Conservation (phyloP, 2,113 vertebrate genomes). For the Motacilla alba region DNA sequence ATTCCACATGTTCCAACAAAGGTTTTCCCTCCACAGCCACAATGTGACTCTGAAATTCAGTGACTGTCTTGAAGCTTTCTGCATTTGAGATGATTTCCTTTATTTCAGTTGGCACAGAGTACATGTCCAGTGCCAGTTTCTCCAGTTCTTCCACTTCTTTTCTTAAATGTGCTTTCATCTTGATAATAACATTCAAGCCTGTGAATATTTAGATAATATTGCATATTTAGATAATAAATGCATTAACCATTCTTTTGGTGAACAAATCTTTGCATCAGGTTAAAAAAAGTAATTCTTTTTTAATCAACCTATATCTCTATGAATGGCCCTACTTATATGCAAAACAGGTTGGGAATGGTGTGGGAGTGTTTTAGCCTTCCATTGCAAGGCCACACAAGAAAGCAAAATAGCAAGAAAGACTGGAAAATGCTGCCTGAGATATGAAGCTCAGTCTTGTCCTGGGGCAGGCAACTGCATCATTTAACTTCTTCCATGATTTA, state of each 20-base stretch:
- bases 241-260: neutral
- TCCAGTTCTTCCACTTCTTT: neutral
- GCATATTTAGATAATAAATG: neutral
- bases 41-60: neutral
- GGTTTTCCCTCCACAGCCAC: neutral
- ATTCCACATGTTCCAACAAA: neutral
- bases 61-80: neutral
- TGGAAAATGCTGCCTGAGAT: neutral
- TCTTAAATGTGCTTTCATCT: neutral
- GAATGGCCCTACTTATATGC: neutral
- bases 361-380: neutral
- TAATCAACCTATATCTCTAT: neutral
- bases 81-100: neutral
- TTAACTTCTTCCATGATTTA: neutral
- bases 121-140: neutral
- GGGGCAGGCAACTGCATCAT: neutral
- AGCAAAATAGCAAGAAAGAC: neutral
- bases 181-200: neutral
- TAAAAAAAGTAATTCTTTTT: neutral
- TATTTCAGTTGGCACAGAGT: neutral
- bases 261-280: neutral
- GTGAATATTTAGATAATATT: neutral
- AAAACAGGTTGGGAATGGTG: neutral
- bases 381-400: neutral
- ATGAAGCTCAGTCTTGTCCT: neutral